Percentiles rank a stretch among this genome's conserved stretches.
Evolutionary conservation across 2,797 vertebrate species (phyloP).

Genomic region (Mormyrus hasselquistii): DNA sequence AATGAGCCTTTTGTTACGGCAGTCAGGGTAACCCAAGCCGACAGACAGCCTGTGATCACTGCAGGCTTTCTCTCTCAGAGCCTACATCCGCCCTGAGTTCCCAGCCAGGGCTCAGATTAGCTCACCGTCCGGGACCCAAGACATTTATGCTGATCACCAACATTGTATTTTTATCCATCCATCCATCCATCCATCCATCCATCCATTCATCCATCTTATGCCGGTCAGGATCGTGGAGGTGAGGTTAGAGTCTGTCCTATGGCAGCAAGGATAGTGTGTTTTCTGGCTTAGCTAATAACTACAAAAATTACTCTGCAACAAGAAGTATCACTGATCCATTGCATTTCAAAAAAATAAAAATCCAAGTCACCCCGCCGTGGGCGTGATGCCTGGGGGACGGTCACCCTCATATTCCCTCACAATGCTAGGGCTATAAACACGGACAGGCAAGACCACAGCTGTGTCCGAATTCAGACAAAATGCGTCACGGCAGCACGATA

Average conservation of each 20-base stretch:
- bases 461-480: neutral
- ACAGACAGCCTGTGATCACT: slow-evolving; percentile 52
- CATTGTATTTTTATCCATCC: neutral
- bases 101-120: neutral
- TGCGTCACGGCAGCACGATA: neutral
- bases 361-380: neutral
- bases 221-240: neutral
- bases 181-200: neutral
- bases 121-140: neutral
- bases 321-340: neutral
- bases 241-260: neutral
- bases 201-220: neutral
- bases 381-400: too few relatives aligned
- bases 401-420: too few relatives aligned
- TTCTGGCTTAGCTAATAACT: neutral
- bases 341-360: neutral
- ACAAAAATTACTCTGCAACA: neutral
- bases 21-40: slow-evolving; percentile 56
- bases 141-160: neutral
- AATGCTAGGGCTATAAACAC: neutral
- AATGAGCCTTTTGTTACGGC: slow-evolving; percentile 50
- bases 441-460: neutral
- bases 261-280: neutral
- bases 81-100: neutral
- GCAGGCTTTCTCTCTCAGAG: slow-evolving; percentile 43